Conservation (phyloP, 2,113 vertebrate genomes). For the Nesospiza acunhae region DNA sequence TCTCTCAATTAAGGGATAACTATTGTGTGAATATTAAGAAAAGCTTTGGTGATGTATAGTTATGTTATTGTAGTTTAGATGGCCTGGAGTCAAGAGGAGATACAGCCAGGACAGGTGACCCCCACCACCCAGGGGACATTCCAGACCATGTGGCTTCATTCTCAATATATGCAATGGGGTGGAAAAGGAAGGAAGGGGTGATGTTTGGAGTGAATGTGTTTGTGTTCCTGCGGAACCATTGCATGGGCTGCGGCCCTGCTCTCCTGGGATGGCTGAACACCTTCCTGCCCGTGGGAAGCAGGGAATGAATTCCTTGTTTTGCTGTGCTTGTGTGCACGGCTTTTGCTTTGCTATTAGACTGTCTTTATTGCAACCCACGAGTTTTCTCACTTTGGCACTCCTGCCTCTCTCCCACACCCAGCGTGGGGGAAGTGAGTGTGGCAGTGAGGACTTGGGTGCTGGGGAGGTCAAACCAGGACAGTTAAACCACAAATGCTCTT, state of each 20-base stretch:
- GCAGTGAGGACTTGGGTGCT: not conserved
- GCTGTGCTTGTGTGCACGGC: not conserved
- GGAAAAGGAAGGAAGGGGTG: not conserved
- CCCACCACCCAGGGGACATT: not conserved
- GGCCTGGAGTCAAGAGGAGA: too few species aligned
- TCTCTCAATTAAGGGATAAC: too few species aligned
- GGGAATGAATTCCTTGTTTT: not conserved
- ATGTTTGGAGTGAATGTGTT: not conserved
- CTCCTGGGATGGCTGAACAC: not conserved
- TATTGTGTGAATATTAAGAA: too few species aligned
- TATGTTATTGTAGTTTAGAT: too few species aligned
- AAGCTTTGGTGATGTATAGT: too few species aligned
- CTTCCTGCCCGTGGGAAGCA: not conserved
- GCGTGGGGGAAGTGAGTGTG: not conserved
- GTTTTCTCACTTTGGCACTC: not conserved
- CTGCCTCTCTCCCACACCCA: not conserved
- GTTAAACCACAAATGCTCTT: not conserved
- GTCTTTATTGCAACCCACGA: not conserved
- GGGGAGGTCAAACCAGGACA: not conserved
- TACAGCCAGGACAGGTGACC: not conserved
- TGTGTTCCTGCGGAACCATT: accelerated
- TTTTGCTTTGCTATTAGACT: not conserved
- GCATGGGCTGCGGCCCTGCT: not conserved
- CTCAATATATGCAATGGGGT: not conserved
- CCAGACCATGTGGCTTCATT: not conserved